Evolutionary conservation across 2,113 vertebrate species (phyloP).

Genomic region (Xenopus borealis): DNA sequence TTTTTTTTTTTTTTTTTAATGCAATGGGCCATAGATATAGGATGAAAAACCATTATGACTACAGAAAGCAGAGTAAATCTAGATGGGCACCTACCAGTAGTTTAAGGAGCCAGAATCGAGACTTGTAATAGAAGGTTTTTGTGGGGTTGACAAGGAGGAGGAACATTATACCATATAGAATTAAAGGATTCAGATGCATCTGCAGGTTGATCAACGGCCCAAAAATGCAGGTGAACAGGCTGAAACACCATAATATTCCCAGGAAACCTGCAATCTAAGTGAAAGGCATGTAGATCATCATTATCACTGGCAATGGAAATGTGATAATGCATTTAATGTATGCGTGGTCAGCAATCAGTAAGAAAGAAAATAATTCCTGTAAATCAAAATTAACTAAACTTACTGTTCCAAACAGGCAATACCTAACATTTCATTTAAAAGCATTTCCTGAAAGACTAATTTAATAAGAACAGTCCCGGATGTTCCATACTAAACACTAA

Average conservation of each 20-base stretch:
- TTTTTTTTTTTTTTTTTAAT: too few species aligned
- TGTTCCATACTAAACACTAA: neutral
- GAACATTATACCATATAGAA: conserved; percentile 92
- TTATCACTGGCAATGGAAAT: neutral
- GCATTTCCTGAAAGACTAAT: neutral
- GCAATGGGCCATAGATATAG: too few species aligned
- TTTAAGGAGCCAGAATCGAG: conserved; percentile 97
- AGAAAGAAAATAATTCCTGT: neutral
- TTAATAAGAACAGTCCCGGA: neutral
- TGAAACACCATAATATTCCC: conserved; percentile 94
- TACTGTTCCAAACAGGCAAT: neutral
- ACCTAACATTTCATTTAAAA: neutral
- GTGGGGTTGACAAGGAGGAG: conserved; percentile 96
- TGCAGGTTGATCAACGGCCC: conserved; percentile 76
- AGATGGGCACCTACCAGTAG: conserved; percentile 79
- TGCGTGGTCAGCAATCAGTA: neutral
- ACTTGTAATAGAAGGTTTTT: conserved; percentile 97
- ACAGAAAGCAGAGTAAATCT: too few species aligned
- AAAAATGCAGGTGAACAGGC: conserved; percentile 92
- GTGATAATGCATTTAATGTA: too few species aligned
- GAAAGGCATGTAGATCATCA: conserved; percentile 22
- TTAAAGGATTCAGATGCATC: conserved; percentile 92
- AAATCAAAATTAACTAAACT: neutral
- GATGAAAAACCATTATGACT: too few species aligned
- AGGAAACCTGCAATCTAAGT: conserved; percentile 93